A percentile compares a stretch with the other conserved stretches of the same genome.
Evolutionary conservation across 2,113 vertebrate genomes (phyloP).

Genomic region (Lucifuga dentata): DNA sequence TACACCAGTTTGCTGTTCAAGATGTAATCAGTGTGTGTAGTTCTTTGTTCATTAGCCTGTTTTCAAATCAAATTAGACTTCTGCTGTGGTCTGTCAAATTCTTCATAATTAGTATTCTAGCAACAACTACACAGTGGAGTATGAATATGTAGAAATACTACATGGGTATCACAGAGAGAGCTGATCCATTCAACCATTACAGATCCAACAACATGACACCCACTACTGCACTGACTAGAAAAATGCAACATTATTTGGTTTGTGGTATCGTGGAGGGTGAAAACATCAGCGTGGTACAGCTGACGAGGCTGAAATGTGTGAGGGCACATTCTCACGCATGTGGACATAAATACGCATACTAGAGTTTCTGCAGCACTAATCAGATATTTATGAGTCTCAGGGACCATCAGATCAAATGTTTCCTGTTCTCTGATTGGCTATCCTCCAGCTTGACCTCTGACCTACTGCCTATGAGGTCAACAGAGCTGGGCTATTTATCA

Average conservation of each 20-base stretch:
- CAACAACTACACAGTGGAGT: not conserved
- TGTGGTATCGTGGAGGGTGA: too few relatives aligned
- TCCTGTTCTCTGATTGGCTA: constrained; percentile 56
- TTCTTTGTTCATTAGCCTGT: constrained; percentile 5
- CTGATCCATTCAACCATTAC: not conserved
- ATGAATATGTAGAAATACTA: not conserved
- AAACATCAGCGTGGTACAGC: constrained; percentile 5
- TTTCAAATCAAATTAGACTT: constrained; percentile 36
- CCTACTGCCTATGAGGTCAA: constrained; percentile 56
- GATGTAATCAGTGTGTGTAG: constrained; percentile 33
- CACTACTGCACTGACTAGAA: too few relatives aligned
- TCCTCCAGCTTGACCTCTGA: constrained; percentile 55
- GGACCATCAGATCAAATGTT: constrained; percentile 50
- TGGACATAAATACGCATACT: constrained; percentile 2
- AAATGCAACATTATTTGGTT: too few relatives aligned
- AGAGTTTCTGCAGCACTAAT: constrained; percentile 36
- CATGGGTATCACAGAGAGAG: not conserved
- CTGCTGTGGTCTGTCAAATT: not conserved
- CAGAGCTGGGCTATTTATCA: constrained; percentile 58
- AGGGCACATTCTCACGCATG: constrained; percentile 13
- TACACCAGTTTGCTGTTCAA: constrained; percentile 27
- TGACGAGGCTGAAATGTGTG: not conserved
- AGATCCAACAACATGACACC: constrained; percentile 1
- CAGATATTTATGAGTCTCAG: constrained; percentile 60
- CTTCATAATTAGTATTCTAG: constrained; percentile 17